phyloP scores from a whole-genome alignment of 2,888 invertebrate genomes.

The Nephrotoma flavescens region DNA sequence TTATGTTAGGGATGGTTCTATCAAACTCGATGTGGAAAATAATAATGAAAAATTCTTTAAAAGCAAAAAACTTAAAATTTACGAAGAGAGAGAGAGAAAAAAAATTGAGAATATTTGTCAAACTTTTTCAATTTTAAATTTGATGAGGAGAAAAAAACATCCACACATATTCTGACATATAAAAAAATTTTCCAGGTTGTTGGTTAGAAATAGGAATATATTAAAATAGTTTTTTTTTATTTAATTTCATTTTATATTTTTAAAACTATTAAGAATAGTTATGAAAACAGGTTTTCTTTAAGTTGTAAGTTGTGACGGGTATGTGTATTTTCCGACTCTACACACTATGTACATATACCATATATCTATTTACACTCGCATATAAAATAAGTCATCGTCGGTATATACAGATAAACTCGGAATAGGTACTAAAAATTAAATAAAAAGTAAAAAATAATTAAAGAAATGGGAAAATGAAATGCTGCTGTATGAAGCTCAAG shows the following conservation, averaged over 20 bases:
- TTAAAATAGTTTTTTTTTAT: background rate
- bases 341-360: background rate
- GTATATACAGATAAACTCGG: background rate
- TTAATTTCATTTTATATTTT: background rate
- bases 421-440: background rate
- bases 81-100: background rate
- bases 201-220: background rate
- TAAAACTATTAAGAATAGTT: background rate
- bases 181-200: background rate
- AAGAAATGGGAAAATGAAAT: background rate
- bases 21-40: background rate
- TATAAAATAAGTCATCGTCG: background rate
- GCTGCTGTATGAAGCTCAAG: background rate
- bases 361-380: background rate
- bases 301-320: background rate
- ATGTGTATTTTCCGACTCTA: background rate
- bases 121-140: background rate
- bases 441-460: background rate
- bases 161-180: background rate
- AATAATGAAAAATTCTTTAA: background rate
- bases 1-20: background rate
- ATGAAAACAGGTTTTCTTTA: background rate
- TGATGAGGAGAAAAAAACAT: background rate
- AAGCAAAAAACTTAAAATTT: background rate
- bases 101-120: background rate